Evolutionary conservation across 64 coral and sea anemone species (phyloP), one percentile per base, ranked within the genome.

Genomic region (Dendronephthya gigantea): DNA sequence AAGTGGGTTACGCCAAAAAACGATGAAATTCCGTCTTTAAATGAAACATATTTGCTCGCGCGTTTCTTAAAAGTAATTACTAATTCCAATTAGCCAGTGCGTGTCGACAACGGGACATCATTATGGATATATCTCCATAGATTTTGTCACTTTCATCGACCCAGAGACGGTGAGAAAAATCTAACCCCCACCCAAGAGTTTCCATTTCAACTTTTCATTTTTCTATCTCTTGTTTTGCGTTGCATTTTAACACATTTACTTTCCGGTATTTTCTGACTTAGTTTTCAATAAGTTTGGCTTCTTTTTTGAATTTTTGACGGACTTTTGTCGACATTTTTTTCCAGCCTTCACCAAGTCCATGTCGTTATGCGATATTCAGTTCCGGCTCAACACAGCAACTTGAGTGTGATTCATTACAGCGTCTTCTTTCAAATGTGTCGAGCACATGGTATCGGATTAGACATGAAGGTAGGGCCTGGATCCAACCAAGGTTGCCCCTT

Each of bases 341-440:
- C 36, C 87, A 98, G 94, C 68, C 87, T 9, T 87, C 84, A 28
- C 92, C 94, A 2, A 98, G 93, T 90, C 92, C 92, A 11, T 93
- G 91, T 45, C 94, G 94, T 76, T 98, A 89, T 82, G 90, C 94
- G 8, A 98, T 98, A 55, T 10, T 93, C 2, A 98, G 94, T 82
- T 91, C 94, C 23, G 68, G 84, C 93, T 11, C 74, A 83, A 38
- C 94, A 98, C 85, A 93, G 91, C 68, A 98, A 98, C 48, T 48
- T 98, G 32, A 98, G 94, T 85, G 94, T 98, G 4, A 98, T 98
- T 82, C 94, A 98, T 49, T 98, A 93, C 84, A 98, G 94, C 27
- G 94, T 98, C 34, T 98, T 98, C 66, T 98, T 98, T 43, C 94
- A 98, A 48, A 98, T 98, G 94, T 98, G 94, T 70, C 94, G 94